phyloP scores from a whole-genome alignment of 2,113 vertebrate species.

The Nettapus auritus region DNA sequence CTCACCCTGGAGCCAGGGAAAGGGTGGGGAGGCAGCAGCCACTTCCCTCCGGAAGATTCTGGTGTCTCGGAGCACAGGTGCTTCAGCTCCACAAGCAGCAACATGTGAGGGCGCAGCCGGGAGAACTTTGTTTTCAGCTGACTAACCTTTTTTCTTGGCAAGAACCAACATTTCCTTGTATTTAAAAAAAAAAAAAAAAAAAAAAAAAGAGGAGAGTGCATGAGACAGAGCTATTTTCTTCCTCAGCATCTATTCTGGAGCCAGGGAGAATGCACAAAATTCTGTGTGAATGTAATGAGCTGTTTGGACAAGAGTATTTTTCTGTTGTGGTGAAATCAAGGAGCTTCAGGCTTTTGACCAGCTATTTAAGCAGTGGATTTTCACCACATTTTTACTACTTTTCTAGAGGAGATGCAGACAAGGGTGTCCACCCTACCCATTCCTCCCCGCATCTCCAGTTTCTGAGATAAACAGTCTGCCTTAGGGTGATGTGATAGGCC shows the following conservation, averaged over 20 bases:
- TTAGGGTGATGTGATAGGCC: too few species aligned
- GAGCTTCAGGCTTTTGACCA: background rate
- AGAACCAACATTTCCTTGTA: background rate
- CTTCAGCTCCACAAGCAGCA: slow-evolving; percentile 7
- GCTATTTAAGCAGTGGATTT: background rate
- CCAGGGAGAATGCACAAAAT: background rate
- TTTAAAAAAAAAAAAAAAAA: background rate
- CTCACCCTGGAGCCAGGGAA: accelerated
- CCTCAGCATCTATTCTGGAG: background rate
- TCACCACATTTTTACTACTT: background rate
- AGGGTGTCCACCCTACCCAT: background rate
- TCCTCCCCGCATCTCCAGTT: background rate
- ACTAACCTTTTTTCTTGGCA: slow-evolving; percentile 46
- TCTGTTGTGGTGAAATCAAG: background rate
- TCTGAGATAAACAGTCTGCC: background rate
- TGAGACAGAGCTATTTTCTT: background rate
- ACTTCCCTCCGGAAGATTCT: background rate
- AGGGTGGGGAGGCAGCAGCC: background rate
- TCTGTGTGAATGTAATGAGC: background rate
- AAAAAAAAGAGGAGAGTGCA: background rate
- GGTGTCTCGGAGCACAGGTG: background rate
- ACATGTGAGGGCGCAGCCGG: background rate
- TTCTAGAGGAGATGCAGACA: background rate
- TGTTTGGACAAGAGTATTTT: background rate
- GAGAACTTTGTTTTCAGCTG: slow-evolving; percentile 8